Conservation (phyloP, 2,888 invertebrate genomes). For the Augiades crinisus region DNA sequence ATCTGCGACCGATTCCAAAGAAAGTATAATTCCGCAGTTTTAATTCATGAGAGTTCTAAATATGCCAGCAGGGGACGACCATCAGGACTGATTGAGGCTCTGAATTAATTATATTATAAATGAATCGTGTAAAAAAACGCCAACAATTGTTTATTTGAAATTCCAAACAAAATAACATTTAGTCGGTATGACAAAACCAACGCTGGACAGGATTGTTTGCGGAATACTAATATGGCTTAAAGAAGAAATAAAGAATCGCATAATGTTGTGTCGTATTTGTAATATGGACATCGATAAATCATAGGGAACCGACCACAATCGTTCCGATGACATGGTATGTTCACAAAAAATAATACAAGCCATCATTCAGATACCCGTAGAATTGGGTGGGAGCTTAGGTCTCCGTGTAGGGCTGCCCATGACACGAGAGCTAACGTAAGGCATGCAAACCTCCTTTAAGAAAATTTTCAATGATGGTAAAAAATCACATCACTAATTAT, state of each 20-base stretch:
- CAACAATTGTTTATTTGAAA: conserved; percentile 75
- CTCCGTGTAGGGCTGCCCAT: conserved; percentile 51
- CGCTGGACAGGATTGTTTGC: conserved; percentile 73
- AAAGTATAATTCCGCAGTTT: conserved; percentile 57
- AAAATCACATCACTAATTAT: too few relatives aligned
- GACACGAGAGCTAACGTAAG: neutral
- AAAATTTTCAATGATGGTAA: too few relatives aligned
- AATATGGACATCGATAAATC: conserved; percentile 80
- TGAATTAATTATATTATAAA: conserved; percentile 69
- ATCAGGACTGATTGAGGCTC: conserved; percentile 63
- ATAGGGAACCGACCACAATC: conserved; percentile 79
- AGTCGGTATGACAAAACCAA: conserved; percentile 79
- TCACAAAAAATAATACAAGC: conserved; percentile 77
- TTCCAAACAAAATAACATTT: conserved; percentile 80
- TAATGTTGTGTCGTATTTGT: conserved; percentile 80
- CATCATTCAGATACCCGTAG: conserved; percentile 74
- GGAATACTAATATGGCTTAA: conserved; percentile 80
- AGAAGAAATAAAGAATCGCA: conserved; percentile 79
- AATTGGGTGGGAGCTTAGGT: conserved; percentile 72
- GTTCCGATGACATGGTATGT: conserved; percentile 79
- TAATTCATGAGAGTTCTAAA: conserved; percentile 72
- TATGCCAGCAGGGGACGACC: conserved; percentile 51
- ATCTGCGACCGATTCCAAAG: conserved; percentile 43
- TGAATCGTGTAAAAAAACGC: conserved; percentile 55
- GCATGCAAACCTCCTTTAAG: too few relatives aligned